Evolutionary conservation across 2,888 invertebrate species (phyloP).

Genomic region (Caenorhabditis becei): DNA sequence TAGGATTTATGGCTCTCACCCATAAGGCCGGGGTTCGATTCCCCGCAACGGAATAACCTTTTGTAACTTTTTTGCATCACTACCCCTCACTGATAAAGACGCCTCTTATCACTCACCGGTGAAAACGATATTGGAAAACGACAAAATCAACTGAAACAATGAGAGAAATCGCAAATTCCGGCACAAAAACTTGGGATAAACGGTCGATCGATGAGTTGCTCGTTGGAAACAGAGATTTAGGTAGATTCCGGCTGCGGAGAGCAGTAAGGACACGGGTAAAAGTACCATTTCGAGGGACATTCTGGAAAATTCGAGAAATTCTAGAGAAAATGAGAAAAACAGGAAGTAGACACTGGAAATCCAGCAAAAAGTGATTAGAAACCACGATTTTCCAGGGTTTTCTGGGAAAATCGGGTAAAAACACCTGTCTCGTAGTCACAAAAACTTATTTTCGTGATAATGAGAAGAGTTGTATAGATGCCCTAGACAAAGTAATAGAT

Average conservation of each 20-base stretch:
- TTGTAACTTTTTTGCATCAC: neutral
- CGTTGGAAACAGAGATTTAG: conserved; percentile 34
- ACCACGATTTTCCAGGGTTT: neutral
- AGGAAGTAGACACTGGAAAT: no score
- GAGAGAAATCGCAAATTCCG: conserved; percentile 34
- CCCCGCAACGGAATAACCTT: conserved; percentile 39
- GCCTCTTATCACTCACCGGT: conserved; percentile 8
- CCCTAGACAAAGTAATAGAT: neutral
- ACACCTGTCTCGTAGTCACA: neutral
- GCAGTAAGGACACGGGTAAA: neutral
- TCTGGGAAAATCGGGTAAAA: neutral
- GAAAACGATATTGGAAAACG: conserved; percentile 33
- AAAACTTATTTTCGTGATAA: neutral
- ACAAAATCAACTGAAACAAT: conserved; percentile 12
- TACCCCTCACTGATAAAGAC: no score
- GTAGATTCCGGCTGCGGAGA: conserved; percentile 28
- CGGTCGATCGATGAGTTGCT: conserved; percentile 41
- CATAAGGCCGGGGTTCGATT: conserved; percentile 71
- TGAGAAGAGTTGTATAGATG: neutral
- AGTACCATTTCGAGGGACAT: conserved; percentile 24
- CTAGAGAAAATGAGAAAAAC: no score
- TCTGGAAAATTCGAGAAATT: neutral
- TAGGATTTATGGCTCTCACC: conserved; percentile 73
- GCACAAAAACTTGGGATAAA: conserved; percentile 15
- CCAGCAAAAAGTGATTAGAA: neutral